Evolutionary conservation across 2,888 invertebrate species (phyloP).

Genomic region (Caenorhabditis sp.): DNA sequence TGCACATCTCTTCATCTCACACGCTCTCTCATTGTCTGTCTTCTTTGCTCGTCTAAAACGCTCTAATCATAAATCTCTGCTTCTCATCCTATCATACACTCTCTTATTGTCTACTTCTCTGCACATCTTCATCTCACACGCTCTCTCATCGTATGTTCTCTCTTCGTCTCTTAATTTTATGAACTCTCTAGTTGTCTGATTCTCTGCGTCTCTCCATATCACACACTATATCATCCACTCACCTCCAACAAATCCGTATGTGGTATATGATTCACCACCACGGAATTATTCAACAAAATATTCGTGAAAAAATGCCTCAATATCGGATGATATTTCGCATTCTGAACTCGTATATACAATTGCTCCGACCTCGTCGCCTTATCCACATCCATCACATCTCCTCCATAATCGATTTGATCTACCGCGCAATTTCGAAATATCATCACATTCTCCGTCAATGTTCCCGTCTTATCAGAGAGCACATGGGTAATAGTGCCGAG

Average conservation of each 20-base stretch:
- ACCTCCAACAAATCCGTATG: conserved; percentile 74
- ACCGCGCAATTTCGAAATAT: conserved; percentile 83
- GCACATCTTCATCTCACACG: background rate
- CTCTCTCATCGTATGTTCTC: background rate
- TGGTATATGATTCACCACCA: conserved; percentile 87
- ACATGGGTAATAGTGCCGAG: conserved; percentile 62
- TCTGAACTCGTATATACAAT: conserved; percentile 18
- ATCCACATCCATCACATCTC: conserved; percentile 12
- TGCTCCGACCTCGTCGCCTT: conserved; percentile 19
- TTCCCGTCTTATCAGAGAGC: conserved; percentile 73
- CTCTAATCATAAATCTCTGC: no score
- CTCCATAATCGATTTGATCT: conserved; percentile 47
- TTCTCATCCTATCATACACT: no score
- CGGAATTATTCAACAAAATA: conserved; percentile 85
- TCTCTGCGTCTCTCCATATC: no score
- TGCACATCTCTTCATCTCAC: no score
- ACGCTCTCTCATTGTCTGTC: background rate
- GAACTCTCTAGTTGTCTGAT: no score
- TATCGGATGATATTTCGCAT: conserved; percentile 4
- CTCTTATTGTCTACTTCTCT: background rate
- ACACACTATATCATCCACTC: no score
- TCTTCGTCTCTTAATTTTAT: background rate
- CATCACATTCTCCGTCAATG: conserved; percentile 96
- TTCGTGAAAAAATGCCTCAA: background rate
- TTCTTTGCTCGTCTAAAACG: background rate